Percentiles rank a stretch among this genome's conserved stretches.
These are phyloP conservation scores for Microcebus lehilahytsara DNA, from an alignment of 2,113 vertebrate species.

Conservation along the genomic window DNA sequence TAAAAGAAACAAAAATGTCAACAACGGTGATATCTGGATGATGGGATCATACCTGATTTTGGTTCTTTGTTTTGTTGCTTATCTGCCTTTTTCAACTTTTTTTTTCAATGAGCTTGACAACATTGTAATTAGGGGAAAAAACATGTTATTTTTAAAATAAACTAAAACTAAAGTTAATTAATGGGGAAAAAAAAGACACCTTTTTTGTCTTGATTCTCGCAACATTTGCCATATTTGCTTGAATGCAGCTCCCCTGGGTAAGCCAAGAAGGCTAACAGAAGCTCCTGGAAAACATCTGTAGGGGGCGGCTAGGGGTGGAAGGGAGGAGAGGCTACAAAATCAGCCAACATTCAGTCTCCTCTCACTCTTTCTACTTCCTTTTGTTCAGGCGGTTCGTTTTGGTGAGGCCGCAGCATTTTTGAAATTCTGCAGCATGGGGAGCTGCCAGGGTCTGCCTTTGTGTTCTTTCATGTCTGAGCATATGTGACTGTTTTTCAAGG, in stretches of 20 bases:
- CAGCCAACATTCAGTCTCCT: background rate
- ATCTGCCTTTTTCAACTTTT: background rate
- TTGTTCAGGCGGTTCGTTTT: background rate
- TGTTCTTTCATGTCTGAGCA: constrained; percentile 31
- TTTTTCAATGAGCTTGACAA: background rate
- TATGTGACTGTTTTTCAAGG: constrained; percentile 1
- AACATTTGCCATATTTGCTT: background rate
- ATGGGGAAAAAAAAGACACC: background rate
- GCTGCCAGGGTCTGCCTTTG: background rate
- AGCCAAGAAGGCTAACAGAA: background rate
- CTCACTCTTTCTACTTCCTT: background rate
- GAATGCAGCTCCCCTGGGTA: background rate
- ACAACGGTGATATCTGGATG: background rate
- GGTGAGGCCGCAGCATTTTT: constrained; percentile 8
- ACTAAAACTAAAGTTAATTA: background rate
- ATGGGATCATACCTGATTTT: background rate
- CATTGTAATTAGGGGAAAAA: background rate
- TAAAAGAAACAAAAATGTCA: background rate
- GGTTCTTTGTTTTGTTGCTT: background rate
- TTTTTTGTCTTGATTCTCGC: background rate
- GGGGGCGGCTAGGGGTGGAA: background rate
- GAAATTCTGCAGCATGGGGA: background rate
- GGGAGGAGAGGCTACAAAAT: background rate
- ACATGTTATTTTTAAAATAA: background rate
- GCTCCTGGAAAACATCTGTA: constrained; percentile 9